phyloP scores from a whole-genome alignment of 2,797 vertebrate genomes.

The Aselliscus stoliczkanus region DNA sequence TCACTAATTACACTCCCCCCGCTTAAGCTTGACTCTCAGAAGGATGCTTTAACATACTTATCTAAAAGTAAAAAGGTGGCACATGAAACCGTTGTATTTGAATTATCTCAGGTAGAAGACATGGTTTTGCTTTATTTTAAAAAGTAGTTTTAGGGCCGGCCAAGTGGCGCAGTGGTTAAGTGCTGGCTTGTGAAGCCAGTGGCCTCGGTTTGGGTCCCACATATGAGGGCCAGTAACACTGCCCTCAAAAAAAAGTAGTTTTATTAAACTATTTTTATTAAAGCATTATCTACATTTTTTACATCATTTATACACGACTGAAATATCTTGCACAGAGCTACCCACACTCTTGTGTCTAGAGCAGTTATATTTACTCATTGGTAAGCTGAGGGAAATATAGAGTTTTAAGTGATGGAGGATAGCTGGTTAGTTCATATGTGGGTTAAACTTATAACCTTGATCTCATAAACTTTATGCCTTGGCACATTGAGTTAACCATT shows the following conservation, averaged over 20 bases:
- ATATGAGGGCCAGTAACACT: too few species aligned
- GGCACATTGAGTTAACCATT: neutral
- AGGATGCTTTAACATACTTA: slow-evolving; percentile 2
- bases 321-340: neutral
- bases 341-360: neutral
- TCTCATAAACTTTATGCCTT: neutral
- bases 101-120: neutral
- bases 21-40: neutral
- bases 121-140: neutral
- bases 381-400: neutral
- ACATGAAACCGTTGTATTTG: neutral
- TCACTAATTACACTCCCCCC: neutral
- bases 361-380: neutral
- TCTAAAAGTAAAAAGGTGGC: neutral
- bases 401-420: neutral
- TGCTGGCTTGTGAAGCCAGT: too few species aligned
- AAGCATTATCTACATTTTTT: slow-evolving; percentile 12
- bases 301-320: neutral
- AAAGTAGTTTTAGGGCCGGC: neutral
- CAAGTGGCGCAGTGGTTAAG: too few species aligned
- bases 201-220: too few species aligned
- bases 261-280: neutral
- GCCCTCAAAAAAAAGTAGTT: neutral
- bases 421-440: neutral
- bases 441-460: neutral